Base-by-base conservation (phyloP, 2,888 invertebrate genomes). In the Byasa hedistus region DNA sequence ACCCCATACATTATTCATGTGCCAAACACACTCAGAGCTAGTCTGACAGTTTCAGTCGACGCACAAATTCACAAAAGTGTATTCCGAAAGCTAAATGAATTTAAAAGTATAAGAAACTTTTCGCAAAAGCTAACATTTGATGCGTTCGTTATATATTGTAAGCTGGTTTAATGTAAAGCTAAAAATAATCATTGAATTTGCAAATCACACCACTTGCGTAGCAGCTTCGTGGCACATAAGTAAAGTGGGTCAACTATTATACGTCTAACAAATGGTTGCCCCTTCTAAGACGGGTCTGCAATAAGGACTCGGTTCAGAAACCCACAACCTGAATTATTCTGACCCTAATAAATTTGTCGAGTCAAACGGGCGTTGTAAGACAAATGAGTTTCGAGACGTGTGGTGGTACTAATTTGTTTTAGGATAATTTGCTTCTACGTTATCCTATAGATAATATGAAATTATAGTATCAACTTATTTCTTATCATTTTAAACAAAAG, bases 1-100 rank as follows among this genome's bases (percentile, higher is more conserved):
- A 85, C 88, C 79, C 87, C 81, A 89, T 91, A 88, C 89, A 90
- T 91, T 90, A 91, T 91, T 91, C 91, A 91, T 91, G 81, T 77
- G 70, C 80, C 85, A 83, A 89, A 90, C 88, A 87, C 87, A 85
- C 87, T 85, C 79, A 73, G 72, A 77, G 75, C 76, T 74, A 74
- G 70, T 63, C 81, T 80, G 80, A 83, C 86, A 83, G 85, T 83
- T 84, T 82, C 84, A 82, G 83, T 84, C 82, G 83, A 86, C 79
- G 83, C 71, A 79, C 73, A 84, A 83, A 75, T 85, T 82, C 75
- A 76, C 75, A 78, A 80, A 80, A 83, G 75, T 78, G 75, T 75
- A 77, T 72, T 73, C 75, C 73, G 79, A 80, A 80, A 79, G 74
- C 70, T 70, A 78, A 77, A 79, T 74, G 39, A 59, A 44, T 56